Evolutionary conservation across 1,140 invertebrate genomes (phyloP).

Genomic region (Akabosia matsudoensis): DNA sequence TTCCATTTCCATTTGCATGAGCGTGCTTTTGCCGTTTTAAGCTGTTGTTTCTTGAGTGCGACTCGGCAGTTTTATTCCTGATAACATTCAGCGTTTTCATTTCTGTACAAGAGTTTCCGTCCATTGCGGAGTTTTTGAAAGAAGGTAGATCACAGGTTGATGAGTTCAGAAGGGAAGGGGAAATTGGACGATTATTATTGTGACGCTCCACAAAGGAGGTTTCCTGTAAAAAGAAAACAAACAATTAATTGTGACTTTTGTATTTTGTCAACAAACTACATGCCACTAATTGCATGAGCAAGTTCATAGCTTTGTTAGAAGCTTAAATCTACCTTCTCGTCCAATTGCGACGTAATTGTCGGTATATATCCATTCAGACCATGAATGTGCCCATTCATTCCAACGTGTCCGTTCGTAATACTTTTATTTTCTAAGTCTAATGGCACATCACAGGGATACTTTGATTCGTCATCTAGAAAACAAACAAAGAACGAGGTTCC

Average conservation of each 20-base stretch:
- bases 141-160: slow-evolving; percentile 38
- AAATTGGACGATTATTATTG: slow-evolving; percentile 46
- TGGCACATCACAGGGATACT: slow-evolving; percentile 42
- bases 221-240: slow-evolving; percentile 34
- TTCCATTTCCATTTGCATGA: slow-evolving; percentile 29
- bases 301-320: too few species aligned
- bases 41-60: slow-evolving; percentile 15
- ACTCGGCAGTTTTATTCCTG: slow-evolving; percentile 35
- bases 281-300: too few species aligned
- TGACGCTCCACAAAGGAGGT: slow-evolving; percentile 45
- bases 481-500: neutral
- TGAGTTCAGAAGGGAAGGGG: slow-evolving; percentile 41
- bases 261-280: too few species aligned
- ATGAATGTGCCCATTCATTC: slow-evolving; percentile 26
- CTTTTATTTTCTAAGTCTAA: slow-evolving; percentile 37
- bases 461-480: slow-evolving; percentile 41
- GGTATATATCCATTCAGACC: slow-evolving; percentile 42
- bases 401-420: slow-evolving; percentile 29
- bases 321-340: slow-evolving; percentile 43
- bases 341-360: slow-evolving; percentile 43
- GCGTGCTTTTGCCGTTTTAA: neutral
- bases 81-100: slow-evolving; percentile 36
- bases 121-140: slow-evolving; percentile 24
- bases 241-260: neutral
- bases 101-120: slow-evolving; percentile 31